Evolutionary conservation across 1,140 invertebrate genomes (phyloP).

Genomic region (Brevipalpus yothersi): DNA sequence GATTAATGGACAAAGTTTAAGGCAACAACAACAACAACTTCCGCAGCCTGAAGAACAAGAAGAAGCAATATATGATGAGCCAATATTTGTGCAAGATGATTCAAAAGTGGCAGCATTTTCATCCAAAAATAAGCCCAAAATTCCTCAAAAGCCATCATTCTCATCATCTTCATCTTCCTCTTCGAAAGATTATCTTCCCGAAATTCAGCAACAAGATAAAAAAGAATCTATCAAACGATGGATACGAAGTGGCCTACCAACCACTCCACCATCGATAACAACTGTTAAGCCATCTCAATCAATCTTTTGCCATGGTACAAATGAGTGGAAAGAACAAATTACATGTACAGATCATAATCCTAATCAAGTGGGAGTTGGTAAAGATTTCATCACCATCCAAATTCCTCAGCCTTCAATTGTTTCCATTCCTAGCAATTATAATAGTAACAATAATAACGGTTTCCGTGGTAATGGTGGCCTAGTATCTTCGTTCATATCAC

Average conservation of each 20-base stretch:
- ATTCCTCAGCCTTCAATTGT: too few relatives aligned
- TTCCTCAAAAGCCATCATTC: conserved; percentile 14
- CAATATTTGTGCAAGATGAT: not conserved
- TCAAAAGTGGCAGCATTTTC: conserved; percentile 13
- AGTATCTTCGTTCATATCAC: too few relatives aligned
- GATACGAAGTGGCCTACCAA: conserved; percentile 9
- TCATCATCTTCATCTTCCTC: conserved; percentile 21
- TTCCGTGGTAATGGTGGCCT: too few relatives aligned
- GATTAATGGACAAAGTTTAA: too few relatives aligned
- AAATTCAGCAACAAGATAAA: conserved; percentile 7
- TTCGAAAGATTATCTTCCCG: not conserved
- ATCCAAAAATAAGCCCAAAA: conserved; percentile 4
- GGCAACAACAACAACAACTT: too few relatives aligned
- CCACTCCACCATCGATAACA: not conserved
- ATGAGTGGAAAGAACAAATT: not conserved
- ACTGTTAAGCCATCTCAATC: not conserved
- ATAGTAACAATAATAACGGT: too few relatives aligned
- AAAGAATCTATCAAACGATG: conserved; percentile 12
- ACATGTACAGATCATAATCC: not conserved
- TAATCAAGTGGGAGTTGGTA: too few relatives aligned
- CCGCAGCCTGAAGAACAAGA: too few relatives aligned
- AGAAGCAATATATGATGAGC: not conserved
- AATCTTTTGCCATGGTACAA: not conserved
- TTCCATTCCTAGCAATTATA: too few relatives aligned
- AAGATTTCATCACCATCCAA: too few relatives aligned